phyloP scores from a whole-genome alignment of 2,113 vertebrate genomes.

The Chamaea fasciata region DNA sequence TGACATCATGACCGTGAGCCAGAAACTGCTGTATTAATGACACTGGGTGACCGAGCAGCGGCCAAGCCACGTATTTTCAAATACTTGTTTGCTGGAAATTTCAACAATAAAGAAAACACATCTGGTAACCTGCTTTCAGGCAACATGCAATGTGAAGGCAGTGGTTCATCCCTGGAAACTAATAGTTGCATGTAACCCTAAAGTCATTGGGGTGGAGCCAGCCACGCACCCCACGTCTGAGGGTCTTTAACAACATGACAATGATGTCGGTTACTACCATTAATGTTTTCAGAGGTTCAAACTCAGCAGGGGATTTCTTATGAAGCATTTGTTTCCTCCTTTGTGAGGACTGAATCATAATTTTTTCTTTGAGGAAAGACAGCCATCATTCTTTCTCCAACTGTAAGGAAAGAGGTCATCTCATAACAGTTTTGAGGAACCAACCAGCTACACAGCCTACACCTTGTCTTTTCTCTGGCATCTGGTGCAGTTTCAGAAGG shows the following conservation, averaged over 20 bases:
- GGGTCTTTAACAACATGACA: not conserved
- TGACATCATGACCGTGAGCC: not conserved
- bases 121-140: not conserved
- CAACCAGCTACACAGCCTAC: not conserved
- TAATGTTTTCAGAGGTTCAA: not conserved
- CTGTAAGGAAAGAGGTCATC: not conserved
- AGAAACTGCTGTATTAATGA: not conserved
- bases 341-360: not conserved
- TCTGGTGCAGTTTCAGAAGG: not conserved
- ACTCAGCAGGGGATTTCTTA: not conserved
- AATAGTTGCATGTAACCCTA: not conserved
- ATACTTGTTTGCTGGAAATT: not conserved
- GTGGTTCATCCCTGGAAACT: not conserved
- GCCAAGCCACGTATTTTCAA: not conserved
- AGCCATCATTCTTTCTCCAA: not conserved
- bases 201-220: accelerated
- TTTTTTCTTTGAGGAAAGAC: not conserved
- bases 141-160: not conserved
- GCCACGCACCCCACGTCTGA: not conserved
- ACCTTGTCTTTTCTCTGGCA: not conserved
- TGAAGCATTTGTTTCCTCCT: not conserved
- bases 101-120: not conserved
- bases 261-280: not conserved
- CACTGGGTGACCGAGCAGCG: not conserved
- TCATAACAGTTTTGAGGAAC: not conserved